phyloP scores from a whole-genome alignment of 2,888 invertebrate genomes.

The Tipula confusa region DNA sequence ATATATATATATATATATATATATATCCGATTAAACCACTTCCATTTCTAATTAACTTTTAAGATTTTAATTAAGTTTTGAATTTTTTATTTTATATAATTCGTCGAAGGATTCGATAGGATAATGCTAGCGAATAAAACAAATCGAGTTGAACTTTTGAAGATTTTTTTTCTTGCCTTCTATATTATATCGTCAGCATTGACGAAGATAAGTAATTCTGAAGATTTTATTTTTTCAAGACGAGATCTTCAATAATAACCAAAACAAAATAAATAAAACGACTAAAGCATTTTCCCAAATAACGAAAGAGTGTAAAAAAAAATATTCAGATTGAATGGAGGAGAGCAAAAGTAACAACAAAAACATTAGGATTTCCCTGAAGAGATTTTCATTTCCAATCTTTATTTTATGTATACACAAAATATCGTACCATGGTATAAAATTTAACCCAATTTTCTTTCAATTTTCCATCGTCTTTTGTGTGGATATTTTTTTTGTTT shows the following conservation, averaged over 20 bases:
- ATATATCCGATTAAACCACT: not conserved
- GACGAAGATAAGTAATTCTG: not conserved
- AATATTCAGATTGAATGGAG: not conserved
- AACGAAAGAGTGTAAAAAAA: not conserved
- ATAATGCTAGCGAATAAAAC: not conserved
- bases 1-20: not conserved
- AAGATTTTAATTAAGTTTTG: no score
- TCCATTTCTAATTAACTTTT: no score
- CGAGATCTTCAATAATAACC: not conserved
- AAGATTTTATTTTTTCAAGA: not conserved
- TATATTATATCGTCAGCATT: not conserved
- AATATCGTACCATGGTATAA: not conserved
- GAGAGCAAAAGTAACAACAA: not conserved
- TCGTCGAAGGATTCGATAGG: not conserved
- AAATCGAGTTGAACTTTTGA: not conserved
- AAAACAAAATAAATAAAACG: not conserved
- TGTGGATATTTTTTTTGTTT: not conserved
- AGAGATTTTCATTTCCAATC: conserved; percentile 20
- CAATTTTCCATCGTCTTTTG: not conserved
- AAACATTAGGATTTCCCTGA: not conserved
- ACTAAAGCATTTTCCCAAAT: not conserved
- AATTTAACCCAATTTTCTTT: not conserved
- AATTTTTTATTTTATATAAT: no score
- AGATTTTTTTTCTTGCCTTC: not conserved
- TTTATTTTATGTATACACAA: not conserved